Evolutionary conservation across 2,113 vertebrate genomes (phyloP).

Genomic region (Falcunculus frontatus): DNA sequence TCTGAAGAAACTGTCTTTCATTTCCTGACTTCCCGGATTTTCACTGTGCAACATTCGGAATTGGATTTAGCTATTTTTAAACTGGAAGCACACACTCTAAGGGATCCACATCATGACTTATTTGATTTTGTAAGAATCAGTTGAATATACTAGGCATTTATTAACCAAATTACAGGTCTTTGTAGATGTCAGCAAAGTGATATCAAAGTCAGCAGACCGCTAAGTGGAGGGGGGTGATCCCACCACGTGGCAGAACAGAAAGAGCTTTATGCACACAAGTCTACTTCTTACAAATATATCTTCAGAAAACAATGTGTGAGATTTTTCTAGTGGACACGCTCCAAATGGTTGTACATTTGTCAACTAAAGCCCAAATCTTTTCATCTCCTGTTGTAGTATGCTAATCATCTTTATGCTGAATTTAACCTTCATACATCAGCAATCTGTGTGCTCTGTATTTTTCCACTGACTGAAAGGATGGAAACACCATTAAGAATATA

Average conservation of each 20-base stretch:
- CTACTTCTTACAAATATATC: not conserved
- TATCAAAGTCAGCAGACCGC: not conserved
- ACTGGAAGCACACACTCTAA: not conserved
- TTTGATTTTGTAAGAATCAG: not conserved
- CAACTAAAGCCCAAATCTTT: conserved; percentile 1
- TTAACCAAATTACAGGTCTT: conserved; percentile 18
- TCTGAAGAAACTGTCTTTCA: not conserved
- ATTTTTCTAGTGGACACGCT: not conserved
- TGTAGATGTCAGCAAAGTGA: not conserved
- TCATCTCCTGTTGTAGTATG: not conserved
- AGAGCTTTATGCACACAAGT: not conserved
- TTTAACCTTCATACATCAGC: conserved; percentile 45
- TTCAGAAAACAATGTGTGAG: not conserved
- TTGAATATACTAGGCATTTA: not conserved
- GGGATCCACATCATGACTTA: not conserved
- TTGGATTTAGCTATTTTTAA: not conserved
- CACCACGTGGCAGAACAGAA: not conserved
- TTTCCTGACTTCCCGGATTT: not conserved
- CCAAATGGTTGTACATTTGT: not conserved
- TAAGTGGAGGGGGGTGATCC: not conserved
- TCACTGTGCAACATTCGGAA: not conserved
- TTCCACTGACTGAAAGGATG: conserved; percentile 9
- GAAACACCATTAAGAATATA: not conserved
- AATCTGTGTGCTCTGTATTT: conserved; percentile 7
- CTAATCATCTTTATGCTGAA: conserved; percentile 14